phyloP scores from a whole-genome alignment of 2,113 vertebrate species.

The Cyphomyrus plagiostoma region DNA sequence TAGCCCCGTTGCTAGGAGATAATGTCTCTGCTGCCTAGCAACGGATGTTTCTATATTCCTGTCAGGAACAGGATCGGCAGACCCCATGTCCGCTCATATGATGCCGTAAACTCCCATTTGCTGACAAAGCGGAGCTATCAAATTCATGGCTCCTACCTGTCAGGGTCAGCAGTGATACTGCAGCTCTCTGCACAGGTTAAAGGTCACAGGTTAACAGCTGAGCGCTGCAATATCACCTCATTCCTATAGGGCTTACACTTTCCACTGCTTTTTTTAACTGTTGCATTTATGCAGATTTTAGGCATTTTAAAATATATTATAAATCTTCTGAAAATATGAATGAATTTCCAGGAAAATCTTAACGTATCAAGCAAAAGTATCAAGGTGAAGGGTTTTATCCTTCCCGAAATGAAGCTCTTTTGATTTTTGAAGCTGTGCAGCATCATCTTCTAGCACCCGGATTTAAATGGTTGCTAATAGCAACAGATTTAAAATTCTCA shows the following conservation, averaged over 20 bases:
- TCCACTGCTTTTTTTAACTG: not conserved
- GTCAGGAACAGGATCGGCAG: conserved; percentile 51
- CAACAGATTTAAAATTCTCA: not conserved
- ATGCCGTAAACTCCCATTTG: conserved; percentile 42
- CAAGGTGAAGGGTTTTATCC: not conserved
- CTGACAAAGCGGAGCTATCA: conserved; percentile 26
- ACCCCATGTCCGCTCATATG: conserved; percentile 44
- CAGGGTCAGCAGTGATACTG: conserved; percentile 21
- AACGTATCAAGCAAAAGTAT: not conserved
- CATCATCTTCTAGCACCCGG: not conserved
- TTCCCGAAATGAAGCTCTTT: not conserved
- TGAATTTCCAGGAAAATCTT: not conserved
- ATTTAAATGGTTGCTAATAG: not conserved
- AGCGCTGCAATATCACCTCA: not conserved
- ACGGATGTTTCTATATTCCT: conserved; percentile 58
- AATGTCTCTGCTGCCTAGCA: conserved; percentile 63
- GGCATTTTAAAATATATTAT: not conserved
- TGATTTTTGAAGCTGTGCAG: not conserved
- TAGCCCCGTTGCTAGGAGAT: conserved; percentile 58
- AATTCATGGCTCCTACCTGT: conserved; percentile 20
- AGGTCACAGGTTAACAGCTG: not conserved
- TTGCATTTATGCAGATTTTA: not conserved
- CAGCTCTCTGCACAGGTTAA: conserved; percentile 18
- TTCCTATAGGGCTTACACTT: not conserved
- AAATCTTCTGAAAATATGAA: not conserved